These are phyloP conservation scores for Meiosimyza platycephala DNA, from an alignment of 2,888 invertebrate species.

Conservation along the genomic window DNA sequence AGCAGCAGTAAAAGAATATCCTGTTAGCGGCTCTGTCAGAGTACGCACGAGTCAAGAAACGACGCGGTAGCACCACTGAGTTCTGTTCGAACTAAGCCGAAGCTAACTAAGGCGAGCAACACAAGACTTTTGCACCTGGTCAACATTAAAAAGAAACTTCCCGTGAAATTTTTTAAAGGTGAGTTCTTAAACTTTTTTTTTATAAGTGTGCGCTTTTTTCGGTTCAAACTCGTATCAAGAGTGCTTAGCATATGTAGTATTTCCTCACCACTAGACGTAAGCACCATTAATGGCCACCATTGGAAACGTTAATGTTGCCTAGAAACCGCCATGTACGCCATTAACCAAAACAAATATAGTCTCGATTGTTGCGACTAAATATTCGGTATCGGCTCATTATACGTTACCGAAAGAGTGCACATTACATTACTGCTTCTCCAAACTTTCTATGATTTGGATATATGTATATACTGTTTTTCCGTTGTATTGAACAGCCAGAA, in stretches of 20 bases:
- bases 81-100: constrained; percentile 17
- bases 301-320: constrained; percentile 15
- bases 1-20: not conserved
- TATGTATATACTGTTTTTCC: too few species aligned
- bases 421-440: too few species aligned
- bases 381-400: too few species aligned
- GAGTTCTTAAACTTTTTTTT: not conserved
- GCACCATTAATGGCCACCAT: not conserved
- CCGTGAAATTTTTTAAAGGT: not conserved
- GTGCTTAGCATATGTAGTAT: not conserved
- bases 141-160: constrained; percentile 11
- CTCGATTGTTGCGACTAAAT: not conserved
- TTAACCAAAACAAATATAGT: constrained; percentile 5
- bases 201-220: not conserved
- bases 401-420: too few species aligned
- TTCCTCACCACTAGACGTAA: not conserved
- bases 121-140: constrained; percentile 28
- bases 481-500: too few species aligned
- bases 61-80: constrained; percentile 22
- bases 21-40: not conserved
- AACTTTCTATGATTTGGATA: too few species aligned
- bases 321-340: constrained; percentile 2
- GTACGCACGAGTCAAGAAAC: constrained; percentile 8
- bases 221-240: not conserved
- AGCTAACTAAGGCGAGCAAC: not conserved